A percentile compares a stretch with the other conserved stretches of the same genome.
Evolutionary conservation across 2,797 vertebrate species (phyloP).

Genomic region (Amphiprion clarkii): DNA sequence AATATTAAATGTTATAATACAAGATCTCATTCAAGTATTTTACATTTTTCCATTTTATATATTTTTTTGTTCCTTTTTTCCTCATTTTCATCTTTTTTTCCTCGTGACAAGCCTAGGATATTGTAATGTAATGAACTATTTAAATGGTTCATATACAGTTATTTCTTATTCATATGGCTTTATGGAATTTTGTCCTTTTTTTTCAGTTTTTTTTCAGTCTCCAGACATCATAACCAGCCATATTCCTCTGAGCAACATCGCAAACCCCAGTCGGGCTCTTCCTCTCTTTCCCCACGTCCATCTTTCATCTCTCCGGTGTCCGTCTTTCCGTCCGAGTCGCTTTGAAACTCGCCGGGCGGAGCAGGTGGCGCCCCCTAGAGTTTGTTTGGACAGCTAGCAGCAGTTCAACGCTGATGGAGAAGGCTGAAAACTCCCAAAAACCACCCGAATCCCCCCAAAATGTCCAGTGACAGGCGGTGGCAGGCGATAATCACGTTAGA

Average conservation of each 20-base stretch:
- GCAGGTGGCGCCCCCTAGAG: conserved; percentile 51
- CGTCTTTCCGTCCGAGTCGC: conserved; percentile 14
- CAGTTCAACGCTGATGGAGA: conserved; percentile 40
- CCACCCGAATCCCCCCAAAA: background rate
- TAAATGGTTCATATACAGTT: conserved; percentile 90
- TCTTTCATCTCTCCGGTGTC: conserved; percentile 23
- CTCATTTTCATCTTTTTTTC: conserved; percentile 86
- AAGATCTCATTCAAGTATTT: conserved; percentile 99
- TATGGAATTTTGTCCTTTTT: conserved; percentile 79
- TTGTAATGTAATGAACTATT: conserved; percentile 91
- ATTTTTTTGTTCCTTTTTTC: conserved; percentile 85
- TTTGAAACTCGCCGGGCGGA: conserved; percentile 31
- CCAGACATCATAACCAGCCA: conserved; percentile 75
- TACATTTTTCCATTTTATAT: conserved; percentile 92
- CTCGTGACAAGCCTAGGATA: conserved; percentile 91
- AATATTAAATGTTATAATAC: conserved; percentile 99
- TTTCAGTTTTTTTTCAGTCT: conserved; percentile 59
- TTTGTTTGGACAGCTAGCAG: conserved; percentile 58
- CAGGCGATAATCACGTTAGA: conserved; percentile 48
- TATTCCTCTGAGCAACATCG: conserved; percentile 60
- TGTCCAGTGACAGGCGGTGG: conserved; percentile 36
- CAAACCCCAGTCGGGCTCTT: conserved; percentile 39
- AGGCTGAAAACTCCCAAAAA: conserved; percentile 34
- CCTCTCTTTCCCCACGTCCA: conserved; percentile 14
- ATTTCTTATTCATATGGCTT: conserved; percentile 86